Percentiles rank a stretch among this genome's conserved stretches.
Evolutionary conservation across 2,113 vertebrate species (phyloP).

Genomic region (Tichodroma muraria): DNA sequence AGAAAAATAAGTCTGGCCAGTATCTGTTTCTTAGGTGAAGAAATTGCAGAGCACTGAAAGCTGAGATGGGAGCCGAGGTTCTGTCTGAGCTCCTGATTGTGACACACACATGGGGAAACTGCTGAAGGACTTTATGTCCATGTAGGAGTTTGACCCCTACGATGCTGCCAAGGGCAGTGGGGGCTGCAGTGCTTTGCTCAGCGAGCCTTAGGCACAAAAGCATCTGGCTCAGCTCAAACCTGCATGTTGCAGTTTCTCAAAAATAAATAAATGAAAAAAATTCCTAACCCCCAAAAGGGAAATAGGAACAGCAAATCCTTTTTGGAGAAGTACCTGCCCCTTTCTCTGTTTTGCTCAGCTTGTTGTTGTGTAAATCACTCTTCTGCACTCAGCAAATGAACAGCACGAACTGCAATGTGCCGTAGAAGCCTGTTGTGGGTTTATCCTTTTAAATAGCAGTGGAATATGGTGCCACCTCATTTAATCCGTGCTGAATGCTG

Average conservation of each 20-base stretch:
- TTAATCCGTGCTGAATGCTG: background rate
- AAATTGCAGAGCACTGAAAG: background rate
- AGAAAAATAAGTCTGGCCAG: background rate
- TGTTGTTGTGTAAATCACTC: background rate
- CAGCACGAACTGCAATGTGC: background rate
- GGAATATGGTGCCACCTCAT: background rate
- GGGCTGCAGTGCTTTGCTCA: background rate
- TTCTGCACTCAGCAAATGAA: background rate
- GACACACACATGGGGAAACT: background rate
- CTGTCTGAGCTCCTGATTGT: background rate
- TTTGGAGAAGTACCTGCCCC: background rate
- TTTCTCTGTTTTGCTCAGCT: background rate
- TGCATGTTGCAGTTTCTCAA: background rate
- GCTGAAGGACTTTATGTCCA: background rate
- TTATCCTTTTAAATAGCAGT: background rate
- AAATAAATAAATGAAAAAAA: background rate
- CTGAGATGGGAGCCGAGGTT: background rate
- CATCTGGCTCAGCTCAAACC: constrained; percentile 6
- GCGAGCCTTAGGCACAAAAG: background rate
- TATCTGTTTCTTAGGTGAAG: background rate
- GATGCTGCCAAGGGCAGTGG: constrained; percentile 8
- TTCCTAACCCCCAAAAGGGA: background rate
- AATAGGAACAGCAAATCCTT: background rate
- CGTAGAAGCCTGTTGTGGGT: background rate
- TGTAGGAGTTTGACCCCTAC: background rate